phyloP scores from a whole-genome alignment of 2,888 invertebrate genomes.

The Glyphotaelius pellucidus region DNA sequence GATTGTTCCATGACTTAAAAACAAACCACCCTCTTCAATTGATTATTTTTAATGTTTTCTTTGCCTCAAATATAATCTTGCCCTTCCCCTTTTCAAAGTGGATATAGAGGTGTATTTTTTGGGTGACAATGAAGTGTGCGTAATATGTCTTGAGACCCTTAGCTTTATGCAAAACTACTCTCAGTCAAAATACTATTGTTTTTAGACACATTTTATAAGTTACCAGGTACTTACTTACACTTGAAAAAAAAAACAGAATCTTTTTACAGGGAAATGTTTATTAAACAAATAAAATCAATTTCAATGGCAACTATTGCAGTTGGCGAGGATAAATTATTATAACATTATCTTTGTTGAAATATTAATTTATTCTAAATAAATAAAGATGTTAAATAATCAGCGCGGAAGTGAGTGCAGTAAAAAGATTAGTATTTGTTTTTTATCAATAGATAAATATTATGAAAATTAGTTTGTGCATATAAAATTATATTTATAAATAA shows the following conservation, averaged over 20 bases:
- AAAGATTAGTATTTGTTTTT: not conserved
- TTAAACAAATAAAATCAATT: constrained; percentile 48
- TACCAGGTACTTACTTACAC: not conserved
- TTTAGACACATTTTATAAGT: not conserved
- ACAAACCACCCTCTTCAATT: not conserved
- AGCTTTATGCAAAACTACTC: not conserved
- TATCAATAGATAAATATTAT: not conserved
- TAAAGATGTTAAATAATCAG: not conserved
- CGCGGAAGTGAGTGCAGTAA: not conserved
- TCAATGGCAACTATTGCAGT: constrained; percentile 51
- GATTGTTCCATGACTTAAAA: not conserved
- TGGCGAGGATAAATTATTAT: not conserved
- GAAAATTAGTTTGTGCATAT: constrained; percentile 15
- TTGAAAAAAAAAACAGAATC: not conserved
- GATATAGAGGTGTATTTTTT: too few relatives aligned
- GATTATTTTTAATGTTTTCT: not conserved
- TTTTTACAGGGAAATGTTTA: constrained; percentile 17
- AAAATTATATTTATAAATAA: constrained; percentile 13
- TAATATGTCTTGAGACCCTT: not conserved
- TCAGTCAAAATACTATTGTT: not conserved
- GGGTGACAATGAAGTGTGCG: not conserved
- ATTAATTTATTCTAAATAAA: constrained; percentile 26
- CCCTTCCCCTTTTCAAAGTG: not conserved
- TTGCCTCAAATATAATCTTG: not conserved
- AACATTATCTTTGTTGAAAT: not conserved